These are phyloP conservation scores for Rhea americana DNA, from an alignment of 2,113 vertebrate species.

Conservation along the genomic window DNA sequence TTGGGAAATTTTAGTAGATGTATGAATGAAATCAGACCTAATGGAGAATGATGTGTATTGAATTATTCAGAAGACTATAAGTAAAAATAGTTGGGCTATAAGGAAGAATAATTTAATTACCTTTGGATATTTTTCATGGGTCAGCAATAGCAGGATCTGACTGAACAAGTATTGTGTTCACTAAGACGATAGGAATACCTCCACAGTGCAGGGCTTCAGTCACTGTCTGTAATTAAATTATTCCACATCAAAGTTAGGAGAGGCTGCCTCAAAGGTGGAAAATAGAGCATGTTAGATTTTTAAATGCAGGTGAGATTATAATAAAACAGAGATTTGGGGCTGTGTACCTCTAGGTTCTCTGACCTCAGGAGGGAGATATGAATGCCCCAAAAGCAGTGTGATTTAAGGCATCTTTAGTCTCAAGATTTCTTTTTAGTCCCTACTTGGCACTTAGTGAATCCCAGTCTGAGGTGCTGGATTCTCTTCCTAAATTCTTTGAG, in stretches of 20 bases:
- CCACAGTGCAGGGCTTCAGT: background rate
- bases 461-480: background rate
- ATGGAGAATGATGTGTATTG: background rate
- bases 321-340: background rate
- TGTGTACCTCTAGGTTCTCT: too few species aligned
- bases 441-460: background rate
- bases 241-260: background rate
- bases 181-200: background rate
- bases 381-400: background rate
- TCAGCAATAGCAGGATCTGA: background rate
- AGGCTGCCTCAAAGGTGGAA: background rate
- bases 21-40: background rate
- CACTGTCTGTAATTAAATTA: background rate
- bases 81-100: background rate
- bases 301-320: background rate
- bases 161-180: background rate
- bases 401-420: background rate
- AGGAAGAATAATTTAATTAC: constrained; percentile 4
- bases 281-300: background rate
- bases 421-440: background rate
- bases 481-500: background rate
- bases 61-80: background rate
- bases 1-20: background rate
- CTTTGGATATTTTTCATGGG: background rate
- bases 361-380: too few species aligned